Percentiles rank a stretch among this genome's conserved stretches.
Evolutionary conservation across 2,888 invertebrate genomes (phyloP).

Genomic region (Cenopis cana): DNA sequence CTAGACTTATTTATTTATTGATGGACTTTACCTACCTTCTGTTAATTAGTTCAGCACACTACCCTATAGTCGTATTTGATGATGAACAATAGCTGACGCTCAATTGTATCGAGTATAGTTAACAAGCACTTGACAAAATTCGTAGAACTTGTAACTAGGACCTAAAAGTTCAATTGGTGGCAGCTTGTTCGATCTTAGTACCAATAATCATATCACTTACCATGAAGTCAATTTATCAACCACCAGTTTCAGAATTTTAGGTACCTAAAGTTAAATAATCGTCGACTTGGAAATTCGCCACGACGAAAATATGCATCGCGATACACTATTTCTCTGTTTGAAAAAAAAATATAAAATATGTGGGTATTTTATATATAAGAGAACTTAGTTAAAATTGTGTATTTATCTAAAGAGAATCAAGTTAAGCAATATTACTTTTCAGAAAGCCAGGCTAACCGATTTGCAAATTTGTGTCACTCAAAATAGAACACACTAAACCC

Average conservation of each 20-base stretch:
- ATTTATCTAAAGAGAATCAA: too few species aligned
- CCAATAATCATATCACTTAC: background rate
- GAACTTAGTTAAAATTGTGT: too few species aligned
- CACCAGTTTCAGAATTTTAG: too few species aligned
- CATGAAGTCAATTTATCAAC: background rate
- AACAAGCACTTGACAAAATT: constrained; percentile 10
- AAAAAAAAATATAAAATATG: background rate
- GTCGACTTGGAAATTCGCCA: too few species aligned
- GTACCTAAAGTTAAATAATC: too few species aligned
- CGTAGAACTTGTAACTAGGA: constrained; percentile 11
- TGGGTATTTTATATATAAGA: background rate
- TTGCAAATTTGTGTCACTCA: constrained; percentile 19
- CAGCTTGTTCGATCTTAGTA: background rate
- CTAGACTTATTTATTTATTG: too few species aligned
- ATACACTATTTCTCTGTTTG: background rate
- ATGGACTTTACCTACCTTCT: background rate
- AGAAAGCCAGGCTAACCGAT: background rate
- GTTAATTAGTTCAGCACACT: background rate
- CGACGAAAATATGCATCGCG: too few species aligned
- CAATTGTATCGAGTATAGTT: background rate
- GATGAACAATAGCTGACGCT: too few species aligned
- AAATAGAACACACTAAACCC: constrained; percentile 17
- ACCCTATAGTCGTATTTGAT: background rate
- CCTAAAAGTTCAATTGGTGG: constrained; percentile 7
- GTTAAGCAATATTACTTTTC: background rate